These are phyloP conservation scores for Oreortyx pictus DNA, from an alignment of 2,797 vertebrate genomes.

Conservation along the genomic window DNA sequence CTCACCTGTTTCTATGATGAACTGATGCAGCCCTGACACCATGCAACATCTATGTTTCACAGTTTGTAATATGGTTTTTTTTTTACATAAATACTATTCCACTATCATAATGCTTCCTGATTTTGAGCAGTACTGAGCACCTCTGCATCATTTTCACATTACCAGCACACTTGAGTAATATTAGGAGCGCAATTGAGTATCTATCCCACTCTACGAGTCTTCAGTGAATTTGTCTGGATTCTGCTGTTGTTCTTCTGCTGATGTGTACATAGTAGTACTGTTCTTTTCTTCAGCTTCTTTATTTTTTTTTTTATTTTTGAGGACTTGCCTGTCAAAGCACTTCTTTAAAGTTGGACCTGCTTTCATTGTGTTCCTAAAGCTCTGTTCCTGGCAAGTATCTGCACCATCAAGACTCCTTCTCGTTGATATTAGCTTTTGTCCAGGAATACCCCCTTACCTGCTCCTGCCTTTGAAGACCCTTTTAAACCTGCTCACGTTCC, in stretches of 20 bases:
- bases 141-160: not conserved
- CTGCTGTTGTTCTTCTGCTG: not conserved
- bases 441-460: not conserved
- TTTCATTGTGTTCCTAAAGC: not conserved
- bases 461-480: not conserved
- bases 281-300: not conserved
- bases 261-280: not conserved
- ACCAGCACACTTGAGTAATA: not conserved
- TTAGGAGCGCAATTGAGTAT: not conserved
- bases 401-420: not conserved
- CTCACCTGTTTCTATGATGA: not conserved
- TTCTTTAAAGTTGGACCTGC: not conserved
- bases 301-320: not conserved
- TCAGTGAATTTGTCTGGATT: not conserved
- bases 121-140: not conserved
- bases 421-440: not conserved
- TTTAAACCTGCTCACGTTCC: not conserved
- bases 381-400: not conserved
- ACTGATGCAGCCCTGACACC: not conserved
- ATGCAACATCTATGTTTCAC: rapidly evolving
- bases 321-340: not conserved
- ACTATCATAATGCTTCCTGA: not conserved
- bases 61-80: not conserved
- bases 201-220: not conserved
- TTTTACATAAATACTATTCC: not conserved